These are phyloP conservation scores for Nothura maculosa DNA, from an alignment of 2,797 vertebrate genomes.

Conservation along the genomic window DNA sequence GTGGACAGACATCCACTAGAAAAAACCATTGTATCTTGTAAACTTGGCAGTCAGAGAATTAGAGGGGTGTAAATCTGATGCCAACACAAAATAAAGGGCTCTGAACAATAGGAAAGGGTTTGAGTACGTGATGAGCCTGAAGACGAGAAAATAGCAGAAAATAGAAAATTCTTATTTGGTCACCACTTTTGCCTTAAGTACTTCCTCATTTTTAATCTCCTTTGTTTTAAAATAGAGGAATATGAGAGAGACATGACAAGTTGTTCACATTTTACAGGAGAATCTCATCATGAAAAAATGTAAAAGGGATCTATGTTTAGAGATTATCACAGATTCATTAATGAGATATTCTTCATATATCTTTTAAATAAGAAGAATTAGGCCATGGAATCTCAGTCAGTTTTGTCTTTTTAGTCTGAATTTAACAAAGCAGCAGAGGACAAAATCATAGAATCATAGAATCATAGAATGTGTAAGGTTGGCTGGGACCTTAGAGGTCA, in stretches of 20 bases:
- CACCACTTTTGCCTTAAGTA: background rate
- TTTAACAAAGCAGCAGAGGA: background rate
- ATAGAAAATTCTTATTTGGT: background rate
- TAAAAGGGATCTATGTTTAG: background rate
- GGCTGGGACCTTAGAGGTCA: no score
- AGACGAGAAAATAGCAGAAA: background rate
- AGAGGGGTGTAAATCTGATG: background rate
- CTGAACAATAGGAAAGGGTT: background rate
- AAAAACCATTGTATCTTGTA: conserved; percentile 14
- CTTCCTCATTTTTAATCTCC: background rate
- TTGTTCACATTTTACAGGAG: background rate
- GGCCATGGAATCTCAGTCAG: background rate
- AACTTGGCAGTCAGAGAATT: conserved; percentile 4
- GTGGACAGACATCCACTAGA: background rate
- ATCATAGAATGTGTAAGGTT: no score
- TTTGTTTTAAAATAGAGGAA: background rate
- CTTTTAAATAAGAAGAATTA: background rate
- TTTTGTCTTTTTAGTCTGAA: background rate
- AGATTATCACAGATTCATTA: background rate
- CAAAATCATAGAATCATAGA: no score
- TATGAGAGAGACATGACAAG: background rate
- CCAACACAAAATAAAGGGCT: conserved; percentile 11
- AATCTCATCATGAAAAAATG: background rate
- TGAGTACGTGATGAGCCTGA: background rate
- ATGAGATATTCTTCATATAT: background rate